Conservation (phyloP, 2,888 invertebrate genomes). For the Leptinotarsa rubiginosa region DNA sequence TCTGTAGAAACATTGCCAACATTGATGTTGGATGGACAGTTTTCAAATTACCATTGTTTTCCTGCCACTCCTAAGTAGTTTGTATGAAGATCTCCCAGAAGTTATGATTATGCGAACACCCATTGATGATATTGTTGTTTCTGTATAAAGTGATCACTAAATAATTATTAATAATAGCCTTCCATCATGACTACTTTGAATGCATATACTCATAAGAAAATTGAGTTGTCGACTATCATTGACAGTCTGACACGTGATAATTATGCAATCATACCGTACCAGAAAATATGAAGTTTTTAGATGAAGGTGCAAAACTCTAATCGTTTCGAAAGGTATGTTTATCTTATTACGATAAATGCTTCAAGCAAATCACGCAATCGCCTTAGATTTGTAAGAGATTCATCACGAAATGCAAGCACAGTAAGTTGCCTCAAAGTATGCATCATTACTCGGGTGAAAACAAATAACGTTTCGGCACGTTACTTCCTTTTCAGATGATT, state of each 20-base stretch:
- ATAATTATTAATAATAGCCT: constrained; percentile 16
- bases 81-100: background rate
- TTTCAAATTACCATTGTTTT: background rate
- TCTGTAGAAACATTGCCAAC: no score
- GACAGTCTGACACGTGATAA: constrained; percentile 13
- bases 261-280: constrained; percentile 1
- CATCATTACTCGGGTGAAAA: constrained; percentile 2
- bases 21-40: no score
- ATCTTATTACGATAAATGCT: constrained; percentile 10
- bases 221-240: constrained; percentile 22
- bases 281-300: constrained; percentile 6
- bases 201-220: background rate
- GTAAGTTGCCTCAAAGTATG: background rate
- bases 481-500: constrained; percentile 6
- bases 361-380: background rate
- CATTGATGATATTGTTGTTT: constrained; percentile 16
- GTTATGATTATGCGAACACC: background rate
- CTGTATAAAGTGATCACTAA: background rate
- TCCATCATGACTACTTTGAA: constrained; percentile 14
- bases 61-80: background rate
- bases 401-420: constrained; percentile 3
- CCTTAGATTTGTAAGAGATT: background rate
- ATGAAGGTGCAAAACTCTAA: constrained; percentile 16
- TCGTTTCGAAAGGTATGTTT: constrained; percentile 12
- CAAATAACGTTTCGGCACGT: background rate